Conservation (phyloP, 2,113 vertebrate genomes). For the Calonectris borealis region DNA sequence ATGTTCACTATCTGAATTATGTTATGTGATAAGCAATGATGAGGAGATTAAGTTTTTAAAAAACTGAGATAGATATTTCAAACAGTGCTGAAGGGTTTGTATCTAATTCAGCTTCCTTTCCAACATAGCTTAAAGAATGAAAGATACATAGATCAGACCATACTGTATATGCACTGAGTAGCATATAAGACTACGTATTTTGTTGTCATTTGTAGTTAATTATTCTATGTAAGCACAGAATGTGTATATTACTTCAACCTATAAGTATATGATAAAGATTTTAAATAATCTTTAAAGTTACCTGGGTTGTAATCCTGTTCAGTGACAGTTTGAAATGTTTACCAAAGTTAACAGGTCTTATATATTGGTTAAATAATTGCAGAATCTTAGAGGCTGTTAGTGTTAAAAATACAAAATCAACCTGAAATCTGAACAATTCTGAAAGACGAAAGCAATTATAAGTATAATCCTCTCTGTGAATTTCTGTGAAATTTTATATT, state of each 20-base stretch:
- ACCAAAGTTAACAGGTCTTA: neutral
- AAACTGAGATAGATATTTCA: neutral
- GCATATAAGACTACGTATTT: neutral
- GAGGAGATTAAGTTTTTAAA: neutral
- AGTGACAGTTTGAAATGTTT: neutral
- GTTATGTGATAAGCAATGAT: neutral
- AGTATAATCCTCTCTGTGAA: neutral
- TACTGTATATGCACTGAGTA: neutral
- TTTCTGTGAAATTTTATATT: neutral
- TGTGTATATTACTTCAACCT: neutral
- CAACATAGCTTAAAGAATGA: neutral
- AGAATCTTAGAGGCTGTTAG: neutral
- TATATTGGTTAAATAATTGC: neutral
- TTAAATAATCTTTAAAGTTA: neutral
- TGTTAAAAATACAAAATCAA: neutral
- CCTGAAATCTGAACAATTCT: neutral
- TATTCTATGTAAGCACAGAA: neutral
- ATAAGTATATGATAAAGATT: neutral
- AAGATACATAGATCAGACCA: neutral
- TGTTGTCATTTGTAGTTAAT: neutral
- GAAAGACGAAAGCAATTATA: neutral
- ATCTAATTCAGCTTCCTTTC: neutral
- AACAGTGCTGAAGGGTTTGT: neutral
- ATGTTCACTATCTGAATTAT: neutral
- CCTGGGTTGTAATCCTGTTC: neutral